Evolutionary conservation across 35 echinoderm and acorn worm species (phyloP).

Genomic region (Stichopus chloronotus): DNA sequence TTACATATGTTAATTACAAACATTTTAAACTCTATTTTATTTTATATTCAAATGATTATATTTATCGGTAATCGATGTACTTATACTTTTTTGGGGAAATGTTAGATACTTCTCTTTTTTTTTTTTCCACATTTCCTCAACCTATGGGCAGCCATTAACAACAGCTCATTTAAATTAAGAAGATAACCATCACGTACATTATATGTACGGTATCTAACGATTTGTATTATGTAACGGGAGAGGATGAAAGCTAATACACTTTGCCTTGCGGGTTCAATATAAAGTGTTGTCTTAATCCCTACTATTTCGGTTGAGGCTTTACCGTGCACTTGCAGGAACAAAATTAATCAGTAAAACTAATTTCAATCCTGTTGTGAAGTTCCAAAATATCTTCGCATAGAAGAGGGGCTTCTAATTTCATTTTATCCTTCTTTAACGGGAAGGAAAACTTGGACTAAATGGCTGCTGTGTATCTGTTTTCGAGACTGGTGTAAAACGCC

Average conservation of each 20-base stretch:
- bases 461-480: constrained; percentile 50
- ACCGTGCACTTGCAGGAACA: constrained; percentile 33
- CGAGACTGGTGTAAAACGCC: constrained; percentile 37
- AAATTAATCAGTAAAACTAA: constrained; percentile 61
- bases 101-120: too few relatives aligned
- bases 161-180: too few relatives aligned
- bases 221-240: constrained; percentile 55
- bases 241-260: constrained; percentile 35
- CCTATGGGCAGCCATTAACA: too few relatives aligned
- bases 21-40: too few relatives aligned
- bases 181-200: too few relatives aligned
- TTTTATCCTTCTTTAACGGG: constrained; percentile 6
- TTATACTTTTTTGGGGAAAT: too few relatives aligned
- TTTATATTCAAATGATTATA: too few relatives aligned
- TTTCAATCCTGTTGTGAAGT: constrained; percentile 42
- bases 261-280: constrained; percentile 51
- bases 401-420: constrained; percentile 52
- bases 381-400: constrained; percentile 13
- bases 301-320: constrained; percentile 2
- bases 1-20: too few relatives aligned
- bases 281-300: constrained; percentile 26
- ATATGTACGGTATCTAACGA: neutral
- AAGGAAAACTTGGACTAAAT: constrained; percentile 38
- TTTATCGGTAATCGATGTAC: too few relatives aligned
- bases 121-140: too few relatives aligned